These are phyloP conservation scores for Brachionus rubens DNA, from an alignment of 1,140 invertebrate species.

Conservation along the genomic window DNA sequence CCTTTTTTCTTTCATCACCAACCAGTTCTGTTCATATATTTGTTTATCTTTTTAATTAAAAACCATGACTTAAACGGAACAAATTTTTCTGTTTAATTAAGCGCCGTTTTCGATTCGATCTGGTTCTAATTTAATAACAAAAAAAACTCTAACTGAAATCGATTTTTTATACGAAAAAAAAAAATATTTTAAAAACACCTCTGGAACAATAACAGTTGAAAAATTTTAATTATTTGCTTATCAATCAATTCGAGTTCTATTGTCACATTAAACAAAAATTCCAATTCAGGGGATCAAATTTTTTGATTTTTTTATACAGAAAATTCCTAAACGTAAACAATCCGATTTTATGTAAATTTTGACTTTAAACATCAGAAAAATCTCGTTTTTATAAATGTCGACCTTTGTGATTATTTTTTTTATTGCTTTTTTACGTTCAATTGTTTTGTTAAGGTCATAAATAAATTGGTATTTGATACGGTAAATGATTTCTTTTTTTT, in stretches of 20 bases:
- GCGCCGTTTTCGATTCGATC: constrained; percentile 31
- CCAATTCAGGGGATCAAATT: too few relatives aligned
- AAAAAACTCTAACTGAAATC: neutral
- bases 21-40: constrained; percentile 9
- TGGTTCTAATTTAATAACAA: constrained; percentile 34
- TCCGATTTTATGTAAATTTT: constrained; percentile 34
- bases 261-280: constrained; percentile 31
- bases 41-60: constrained; percentile 42
- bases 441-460: constrained; percentile 30
- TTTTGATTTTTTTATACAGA: too few relatives aligned
- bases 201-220: neutral
- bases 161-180: neutral
- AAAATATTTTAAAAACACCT: constrained; percentile 38
- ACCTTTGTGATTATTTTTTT: neutral
- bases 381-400: neutral
- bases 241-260: constrained; percentile 30
- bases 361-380: neutral
- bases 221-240: constrained; percentile 44
- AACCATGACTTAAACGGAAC: constrained; percentile 22
- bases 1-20: too few relatives aligned
- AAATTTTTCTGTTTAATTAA: constrained; percentile 34
- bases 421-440: neutral
- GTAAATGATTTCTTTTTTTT: constrained; percentile 45
- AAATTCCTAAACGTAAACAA: constrained; percentile 21
- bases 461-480: constrained; percentile 30